A percentile compares a stretch with the other conserved stretches of the same genome.
These are phyloP conservation scores for Metacarcinus magister DNA, from an alignment of 2,888 invertebrate species.

Conservation along the genomic window DNA sequence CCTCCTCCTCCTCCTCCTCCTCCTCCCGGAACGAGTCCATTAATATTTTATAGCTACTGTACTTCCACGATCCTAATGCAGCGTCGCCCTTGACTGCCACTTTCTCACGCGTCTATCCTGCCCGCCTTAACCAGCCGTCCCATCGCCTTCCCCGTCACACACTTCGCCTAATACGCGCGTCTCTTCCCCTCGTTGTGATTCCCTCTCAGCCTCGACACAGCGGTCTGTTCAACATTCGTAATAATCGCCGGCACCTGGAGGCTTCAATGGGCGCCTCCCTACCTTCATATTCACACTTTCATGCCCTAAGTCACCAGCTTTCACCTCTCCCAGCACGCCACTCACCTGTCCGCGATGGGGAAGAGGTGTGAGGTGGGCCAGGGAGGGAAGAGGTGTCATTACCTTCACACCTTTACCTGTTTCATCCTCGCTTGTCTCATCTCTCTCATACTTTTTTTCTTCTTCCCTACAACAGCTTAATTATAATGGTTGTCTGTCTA, in stretches of 20 bases:
- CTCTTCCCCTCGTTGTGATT: conserved; percentile 11
- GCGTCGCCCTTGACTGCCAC: not conserved
- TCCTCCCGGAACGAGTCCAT: not conserved
- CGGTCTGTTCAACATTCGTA: conserved; percentile 28
- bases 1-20: not conserved
- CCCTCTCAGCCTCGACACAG: not conserved
- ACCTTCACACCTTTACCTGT: not conserved
- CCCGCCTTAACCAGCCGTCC: not conserved
- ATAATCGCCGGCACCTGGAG: not conserved
- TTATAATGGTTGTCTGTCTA: conserved; percentile 26
- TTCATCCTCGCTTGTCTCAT: not conserved
- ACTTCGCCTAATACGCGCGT: not conserved
- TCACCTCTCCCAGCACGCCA: not conserved
- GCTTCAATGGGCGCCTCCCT: not conserved
- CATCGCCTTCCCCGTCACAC: conserved; percentile 29
- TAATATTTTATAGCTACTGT: conserved; percentile 11
- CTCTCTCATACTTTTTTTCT: not conserved
- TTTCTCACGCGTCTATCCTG: not conserved
- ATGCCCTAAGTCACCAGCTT: not conserved
- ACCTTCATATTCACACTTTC: not conserved
- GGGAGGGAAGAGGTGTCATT: not conserved
- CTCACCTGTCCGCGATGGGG: not conserved
- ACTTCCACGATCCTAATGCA: not conserved
- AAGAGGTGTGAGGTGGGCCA: not conserved
- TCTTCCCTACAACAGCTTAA: not conserved